Conservation (phyloP, 2,797 vertebrate genomes). For the Thalassophryne amazonica region DNA sequence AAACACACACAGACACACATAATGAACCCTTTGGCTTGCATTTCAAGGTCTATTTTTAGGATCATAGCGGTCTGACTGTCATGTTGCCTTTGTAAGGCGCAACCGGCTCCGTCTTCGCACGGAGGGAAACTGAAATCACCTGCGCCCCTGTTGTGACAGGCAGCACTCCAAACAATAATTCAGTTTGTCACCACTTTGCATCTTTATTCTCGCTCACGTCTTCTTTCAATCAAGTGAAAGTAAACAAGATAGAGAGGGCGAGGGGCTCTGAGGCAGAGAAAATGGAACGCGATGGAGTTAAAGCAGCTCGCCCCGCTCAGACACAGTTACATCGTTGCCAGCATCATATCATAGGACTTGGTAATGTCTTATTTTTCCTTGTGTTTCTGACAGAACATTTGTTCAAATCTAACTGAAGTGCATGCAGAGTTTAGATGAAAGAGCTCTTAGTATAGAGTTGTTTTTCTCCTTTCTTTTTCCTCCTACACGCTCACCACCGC, state of each 20-base stretch:
- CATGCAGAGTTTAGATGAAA: slow-evolving; percentile 24
- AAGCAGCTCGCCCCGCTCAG: background rate
- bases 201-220: slow-evolving; percentile 42
- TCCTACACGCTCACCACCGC: slow-evolving; percentile 30
- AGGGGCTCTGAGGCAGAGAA: background rate
- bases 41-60: slow-evolving; percentile 14
- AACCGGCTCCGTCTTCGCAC: background rate
- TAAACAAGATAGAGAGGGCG: slow-evolving; percentile 2
- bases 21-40: slow-evolving; percentile 4
- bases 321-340: slow-evolving; percentile 2
- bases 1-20: too few relatives aligned
- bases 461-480: too few relatives aligned
- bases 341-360: slow-evolving; percentile 15
- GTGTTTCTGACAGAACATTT: slow-evolving; percentile 33
- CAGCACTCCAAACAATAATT: slow-evolving; percentile 50
- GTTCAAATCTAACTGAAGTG: slow-evolving; percentile 14
- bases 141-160: slow-evolving; percentile 40
- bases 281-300: slow-evolving; percentile 1
- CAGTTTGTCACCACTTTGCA: slow-evolving; percentile 49
- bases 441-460: background rate
- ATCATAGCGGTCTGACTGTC: background rate
- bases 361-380: slow-evolving; percentile 30
- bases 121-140: slow-evolving; percentile 24
- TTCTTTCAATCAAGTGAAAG: slow-evolving; percentile 40
- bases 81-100: background rate